Base-by-base conservation (phyloP, 2,888 invertebrate genomes). In the Globia sparganii region DNA sequence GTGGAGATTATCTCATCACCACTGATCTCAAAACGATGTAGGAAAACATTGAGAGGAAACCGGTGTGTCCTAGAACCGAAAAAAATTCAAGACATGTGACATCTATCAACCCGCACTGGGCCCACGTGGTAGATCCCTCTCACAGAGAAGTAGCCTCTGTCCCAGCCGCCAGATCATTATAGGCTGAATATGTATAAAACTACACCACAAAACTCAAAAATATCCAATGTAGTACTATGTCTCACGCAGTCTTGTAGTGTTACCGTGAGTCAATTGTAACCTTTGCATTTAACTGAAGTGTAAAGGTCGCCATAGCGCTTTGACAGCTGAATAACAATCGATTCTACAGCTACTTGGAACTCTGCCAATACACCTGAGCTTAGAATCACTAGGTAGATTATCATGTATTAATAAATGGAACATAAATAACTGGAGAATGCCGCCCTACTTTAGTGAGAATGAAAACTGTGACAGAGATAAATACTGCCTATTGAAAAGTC, bases 181-280 rank as follows among this genome's bases (percentile, higher is more conserved):
- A 13, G 13, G 43, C 43, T 43, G 43, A 13, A 13, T 43, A 43
- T 43, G 13, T 43, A 43, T 13, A 43, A 43, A 43, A 43, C 25
- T 64, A 18, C 21, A 49, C 4, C 13, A 28, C 5, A 21, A 49
- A 59, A 53, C 15, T 8, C 28, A 46, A 72, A 65, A 28, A 72
- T 65, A 79, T 74, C 40, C 0, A 15, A 66, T 15, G 4, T 21
- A 59, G 25, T n/a, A 40, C n/a, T 65, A 49, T 58, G 34, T 56
- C 67, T 34, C 75, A 83, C 40, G 40, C 70, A 78, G 56, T 75
- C 28, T 67, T 75, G 28, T 53, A 67, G 40, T 62, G 77, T 61
- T 62, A 76, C 11, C 21, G 59, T 84, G 83, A 83, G 77, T 81
- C 83, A 81, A 84, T 81, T 59, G 67, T 76, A 73, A 86, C 75